Conservation (phyloP, 2,113 vertebrate genomes). For the Zingel zingel region DNA sequence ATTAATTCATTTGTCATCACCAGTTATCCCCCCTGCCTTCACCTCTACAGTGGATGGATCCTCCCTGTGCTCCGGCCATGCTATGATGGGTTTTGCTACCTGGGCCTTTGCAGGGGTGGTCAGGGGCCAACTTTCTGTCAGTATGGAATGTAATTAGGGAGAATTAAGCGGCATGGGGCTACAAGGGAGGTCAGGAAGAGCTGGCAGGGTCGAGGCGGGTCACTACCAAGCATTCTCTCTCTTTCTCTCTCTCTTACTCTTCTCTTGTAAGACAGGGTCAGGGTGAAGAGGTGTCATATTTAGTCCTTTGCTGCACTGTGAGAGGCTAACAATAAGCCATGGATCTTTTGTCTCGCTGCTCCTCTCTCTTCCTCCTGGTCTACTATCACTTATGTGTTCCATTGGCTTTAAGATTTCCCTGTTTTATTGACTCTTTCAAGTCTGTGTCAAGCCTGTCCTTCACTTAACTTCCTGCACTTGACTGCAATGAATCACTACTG, state of each 20-base stretch:
- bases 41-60: constrained; percentile 66
- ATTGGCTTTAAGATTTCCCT: background rate
- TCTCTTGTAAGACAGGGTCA: constrained; percentile 65
- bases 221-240: constrained; percentile 88
- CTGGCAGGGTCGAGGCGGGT: constrained; percentile 88
- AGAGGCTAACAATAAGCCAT: constrained; percentile 64
- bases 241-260: constrained; percentile 55
- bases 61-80: constrained; percentile 49
- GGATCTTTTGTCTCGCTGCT: constrained; percentile 37
- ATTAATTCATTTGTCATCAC: constrained; percentile 84
- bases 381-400: constrained; percentile 23
- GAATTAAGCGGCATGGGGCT: constrained; percentile 91
- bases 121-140: constrained; percentile 94
- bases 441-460: background rate
- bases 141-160: constrained; percentile 93
- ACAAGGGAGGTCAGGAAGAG: constrained; percentile 88
- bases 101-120: constrained; percentile 80
- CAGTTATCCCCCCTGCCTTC: constrained; percentile 52
- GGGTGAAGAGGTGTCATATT: constrained; percentile 78
- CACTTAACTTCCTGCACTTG: background rate
- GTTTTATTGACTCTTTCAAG: background rate
- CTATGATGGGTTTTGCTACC: constrained; percentile 80
- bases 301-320: constrained; percentile 59
- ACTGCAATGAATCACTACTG: background rate
- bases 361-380: background rate